Base-by-base conservation (phyloP, 2,888 invertebrate genomes). In the Ypsolopha scabrella region DNA sequence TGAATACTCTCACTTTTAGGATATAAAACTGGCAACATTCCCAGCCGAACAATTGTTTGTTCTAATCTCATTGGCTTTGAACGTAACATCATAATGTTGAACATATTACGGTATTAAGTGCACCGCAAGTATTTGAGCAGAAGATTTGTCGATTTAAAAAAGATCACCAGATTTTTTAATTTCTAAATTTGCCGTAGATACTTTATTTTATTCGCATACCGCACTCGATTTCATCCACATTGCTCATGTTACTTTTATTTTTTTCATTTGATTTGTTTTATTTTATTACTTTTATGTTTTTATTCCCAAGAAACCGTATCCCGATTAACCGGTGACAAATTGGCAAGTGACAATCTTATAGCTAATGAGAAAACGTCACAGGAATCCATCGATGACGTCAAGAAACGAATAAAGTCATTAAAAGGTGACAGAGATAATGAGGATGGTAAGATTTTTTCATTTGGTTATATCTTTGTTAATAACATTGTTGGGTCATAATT, bases 381-480 rank as follows among this genome's bases (percentile, higher is more conserved):
- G 59, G 77, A 80, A 51, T 75, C 79, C 1, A 86, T 86, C 51
- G 81, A 81, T 48, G 85, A 85, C 57, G 85, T 63, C 60, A 86
- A 85, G 74, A 68, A 77, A 64, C 64, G 80, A 62, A 85, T 86
- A 63, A 80, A 82, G 52, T 83, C 85, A 3, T 72, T 86, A 56
- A 86, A 82, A 76, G 78, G 82, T 54, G 86, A 81, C 71, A 74
- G 77, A 64, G 83, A 82, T 44, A 82, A 83, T 51, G 82, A 85
- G 34, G 83, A 86, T 57, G 86, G 86, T 86, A 85, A 86, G 60
- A 36, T 38, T n/a, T 38, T 10, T 38, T 1, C 38, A 8, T 38
- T 10, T 38, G n/a, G 3, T 8, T 37, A 37, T 37, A 37, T 10
- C 8, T 38, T 10, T 34, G 34, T 3, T 24, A 45, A 1, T 45